A percentile compares a stretch with the other conserved stretches of the same genome.
Evolutionary conservation across 2,113 vertebrate genomes (phyloP).

Genomic region (Hucho hucho): DNA sequence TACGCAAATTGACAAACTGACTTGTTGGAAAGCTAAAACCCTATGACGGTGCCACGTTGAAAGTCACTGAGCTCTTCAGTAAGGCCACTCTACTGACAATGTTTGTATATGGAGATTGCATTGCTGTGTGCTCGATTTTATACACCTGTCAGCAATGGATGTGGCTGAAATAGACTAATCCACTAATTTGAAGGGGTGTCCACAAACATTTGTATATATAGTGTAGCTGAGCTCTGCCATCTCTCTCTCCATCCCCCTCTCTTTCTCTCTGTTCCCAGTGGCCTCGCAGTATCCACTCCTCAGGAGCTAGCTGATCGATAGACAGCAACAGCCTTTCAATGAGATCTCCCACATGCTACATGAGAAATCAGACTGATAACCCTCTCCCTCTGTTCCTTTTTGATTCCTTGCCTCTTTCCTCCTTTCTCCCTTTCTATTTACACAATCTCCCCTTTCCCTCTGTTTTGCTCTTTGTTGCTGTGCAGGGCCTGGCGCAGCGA

Average conservation of each 20-base stretch:
- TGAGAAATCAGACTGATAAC: constrained; percentile 65
- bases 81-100: too few relatives aligned
- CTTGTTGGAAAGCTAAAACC: too few relatives aligned
- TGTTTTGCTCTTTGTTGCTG: constrained; percentile 31
- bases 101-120: too few relatives aligned
- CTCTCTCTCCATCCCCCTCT: constrained; percentile 45
- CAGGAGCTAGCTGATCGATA: constrained; percentile 62
- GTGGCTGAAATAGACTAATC: too few relatives aligned
- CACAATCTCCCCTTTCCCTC: constrained; percentile 34
- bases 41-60: too few relatives aligned
- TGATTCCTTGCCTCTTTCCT: constrained; percentile 33
- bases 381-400: constrained; percentile 59
- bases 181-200: too few relatives aligned
- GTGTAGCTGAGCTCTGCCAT: constrained; percentile 17
- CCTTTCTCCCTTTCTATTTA: constrained; percentile 40
- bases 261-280: constrained; percentile 27
- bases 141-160: too few relatives aligned
- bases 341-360: constrained; percentile 60
- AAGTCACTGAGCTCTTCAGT: too few relatives aligned
- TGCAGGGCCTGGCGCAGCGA: background rate
- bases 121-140: too few relatives aligned
- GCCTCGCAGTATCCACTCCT: constrained; percentile 56
- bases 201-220: too few relatives aligned
- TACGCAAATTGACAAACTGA: too few relatives aligned
- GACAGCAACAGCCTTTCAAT: constrained; percentile 68